Base-by-base conservation (phyloP, 2,797 vertebrate species). In the Todus mexicanus region DNA sequence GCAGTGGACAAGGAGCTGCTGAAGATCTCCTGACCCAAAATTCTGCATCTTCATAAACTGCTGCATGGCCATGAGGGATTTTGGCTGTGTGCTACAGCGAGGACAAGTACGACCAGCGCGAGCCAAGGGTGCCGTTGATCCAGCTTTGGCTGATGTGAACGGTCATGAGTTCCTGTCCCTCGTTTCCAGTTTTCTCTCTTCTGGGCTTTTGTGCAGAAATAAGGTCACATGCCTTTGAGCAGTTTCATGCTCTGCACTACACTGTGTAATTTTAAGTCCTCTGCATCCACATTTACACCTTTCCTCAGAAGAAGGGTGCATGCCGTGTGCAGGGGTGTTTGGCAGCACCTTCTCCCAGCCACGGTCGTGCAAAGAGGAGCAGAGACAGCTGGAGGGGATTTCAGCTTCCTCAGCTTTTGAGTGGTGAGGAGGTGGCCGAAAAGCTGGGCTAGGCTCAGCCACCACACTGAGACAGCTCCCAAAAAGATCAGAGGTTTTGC, bases 251-350 rank as follows among this genome's bases (percentile, higher is more conserved):
- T 90, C 71, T 64, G 22, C 16, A 12, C 40, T 16, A 18, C 6
- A 9, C 40, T 74, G 22, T 11, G 31, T 9, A 18, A 5, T 57
- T 74, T 21, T 53, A 68, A 68, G 53, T 40, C 17, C 68, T 47
- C 29, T 77, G 7, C 3, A 8, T 31, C 50, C 29, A 18, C 29
- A 12, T 7, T 13, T 40, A 19, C 47, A 25, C 59, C 10, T 43
- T 84, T 64, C 48, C 56, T 33, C 82, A 57, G 33, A 73, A 59
- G 56, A 79, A 63, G 12, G 14, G 26, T 35, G 20, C 0, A 0
- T 38, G 38, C 0, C 0, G 29, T 1, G 0, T 9, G 23, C 12
- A 5, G 12, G 27, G 56, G 27, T 18, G 57, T 59, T 74, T 69
- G 45, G 61, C 25, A 54, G 8, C 27, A 70, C 33, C 33, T 47